A percentile compares a stretch with the other conserved stretches of the same genome.
Evolutionary conservation across 2,888 invertebrate species (phyloP).

Genomic region (Megalurothrips usitatus): DNA sequence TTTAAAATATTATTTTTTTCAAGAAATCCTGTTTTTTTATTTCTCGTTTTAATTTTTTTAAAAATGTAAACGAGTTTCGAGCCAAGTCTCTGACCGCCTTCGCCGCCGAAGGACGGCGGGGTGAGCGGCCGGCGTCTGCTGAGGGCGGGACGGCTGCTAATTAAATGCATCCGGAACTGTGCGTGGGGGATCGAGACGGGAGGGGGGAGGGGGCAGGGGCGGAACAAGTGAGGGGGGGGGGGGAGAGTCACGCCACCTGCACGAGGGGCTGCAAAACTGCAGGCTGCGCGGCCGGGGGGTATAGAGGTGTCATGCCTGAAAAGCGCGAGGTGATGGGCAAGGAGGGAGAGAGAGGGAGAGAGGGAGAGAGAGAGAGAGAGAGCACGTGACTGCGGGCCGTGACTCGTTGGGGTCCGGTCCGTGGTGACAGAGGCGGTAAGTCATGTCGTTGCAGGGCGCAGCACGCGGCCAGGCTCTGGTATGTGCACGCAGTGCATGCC

Average conservation of each 20-base stretch:
- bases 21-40: too few relatives aligned
- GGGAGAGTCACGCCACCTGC: background rate
- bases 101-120: background rate
- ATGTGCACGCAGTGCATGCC: too few relatives aligned
- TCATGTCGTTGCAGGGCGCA: too few relatives aligned
- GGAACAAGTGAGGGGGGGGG: background rate
- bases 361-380: background rate
- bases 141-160: background rate
- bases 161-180: conserved; percentile 11
- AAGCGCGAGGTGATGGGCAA: background rate
- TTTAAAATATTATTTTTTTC: too few relatives aligned
- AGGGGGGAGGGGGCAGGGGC: background rate
- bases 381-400: too few relatives aligned
- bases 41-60: too few relatives aligned
- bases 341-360: background rate
- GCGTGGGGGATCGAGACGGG: background rate
- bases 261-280: background rate
- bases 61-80: too few relatives aligned
- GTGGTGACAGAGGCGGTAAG: too few relatives aligned
- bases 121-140: background rate
- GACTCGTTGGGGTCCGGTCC: too few relatives aligned
- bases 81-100: too few relatives aligned
- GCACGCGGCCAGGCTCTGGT: too few relatives aligned
- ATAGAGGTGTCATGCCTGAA: too few relatives aligned
- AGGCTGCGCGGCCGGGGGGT: background rate